phyloP scores from a whole-genome alignment of 1,140 invertebrate species.

The Gryon sp. region DNA sequence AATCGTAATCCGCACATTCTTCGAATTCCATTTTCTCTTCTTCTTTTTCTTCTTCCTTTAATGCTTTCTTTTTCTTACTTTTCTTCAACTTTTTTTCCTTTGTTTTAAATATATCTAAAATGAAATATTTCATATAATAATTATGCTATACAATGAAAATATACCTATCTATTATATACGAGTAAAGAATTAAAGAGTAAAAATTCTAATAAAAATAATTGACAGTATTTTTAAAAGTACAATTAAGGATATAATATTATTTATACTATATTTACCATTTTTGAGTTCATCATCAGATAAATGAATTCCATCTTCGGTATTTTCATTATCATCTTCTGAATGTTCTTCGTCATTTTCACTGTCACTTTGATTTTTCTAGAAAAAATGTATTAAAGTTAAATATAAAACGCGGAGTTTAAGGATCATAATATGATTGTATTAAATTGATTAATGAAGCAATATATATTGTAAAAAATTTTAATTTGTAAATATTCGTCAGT shows the following conservation, averaged over 20 bases:
- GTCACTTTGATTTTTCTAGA: conserved; percentile 20
- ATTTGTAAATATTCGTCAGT: too few species aligned
- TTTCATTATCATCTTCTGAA: conserved; percentile 65
- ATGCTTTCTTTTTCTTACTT: conserved; percentile 68
- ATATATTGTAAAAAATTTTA: too few species aligned
- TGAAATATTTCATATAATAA: conserved; percentile 15
- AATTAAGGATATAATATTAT: too few species aligned
- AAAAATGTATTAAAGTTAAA: conserved; percentile 49
- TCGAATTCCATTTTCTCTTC: conserved; percentile 85
- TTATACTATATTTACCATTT: conserved; percentile 81
- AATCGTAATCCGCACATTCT: conserved; percentile 85
- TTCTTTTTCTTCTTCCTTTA: conserved; percentile 73
- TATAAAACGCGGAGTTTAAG: too few species aligned
- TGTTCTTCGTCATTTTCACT: conserved; percentile 23
- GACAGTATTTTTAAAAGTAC: too few species aligned
- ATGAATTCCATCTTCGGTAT: conserved; percentile 73
- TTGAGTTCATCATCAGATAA: conserved; percentile 87
- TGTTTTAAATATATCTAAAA: conserved; percentile 72
- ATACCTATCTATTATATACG: too few species aligned
- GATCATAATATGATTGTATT: too few species aligned
- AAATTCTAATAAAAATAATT: too few species aligned
- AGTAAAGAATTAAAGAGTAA: too few species aligned
- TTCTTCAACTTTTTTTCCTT: conserved; percentile 68
- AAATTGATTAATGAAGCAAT: too few species aligned
- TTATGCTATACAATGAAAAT: too few species aligned